Percentiles rank a stretch among this genome's conserved stretches.
Evolutionary conservation across 2,797 vertebrate species (phyloP).

Genomic region (Melanotaenia nigrans): DNA sequence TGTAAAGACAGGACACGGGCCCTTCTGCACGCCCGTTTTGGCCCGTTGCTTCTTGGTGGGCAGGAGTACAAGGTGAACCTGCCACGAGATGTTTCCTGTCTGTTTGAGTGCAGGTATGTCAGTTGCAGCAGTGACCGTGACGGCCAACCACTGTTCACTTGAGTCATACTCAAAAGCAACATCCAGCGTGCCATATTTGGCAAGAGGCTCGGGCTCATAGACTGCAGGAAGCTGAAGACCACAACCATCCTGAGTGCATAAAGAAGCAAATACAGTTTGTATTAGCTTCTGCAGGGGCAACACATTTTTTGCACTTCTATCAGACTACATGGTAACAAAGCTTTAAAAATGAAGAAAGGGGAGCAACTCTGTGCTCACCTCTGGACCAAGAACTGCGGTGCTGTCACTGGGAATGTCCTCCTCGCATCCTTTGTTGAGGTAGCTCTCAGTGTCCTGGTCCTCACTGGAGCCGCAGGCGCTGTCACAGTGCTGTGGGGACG

Average conservation of each 20-base stretch:
- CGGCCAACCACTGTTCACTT: slow-evolving; percentile 92
- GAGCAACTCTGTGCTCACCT: slow-evolving; percentile 78
- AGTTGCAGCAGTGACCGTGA: slow-evolving; percentile 97
- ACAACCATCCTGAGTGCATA: slow-evolving; percentile 80
- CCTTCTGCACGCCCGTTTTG: slow-evolving; percentile 95
- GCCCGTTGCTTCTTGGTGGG: slow-evolving; percentile 97
- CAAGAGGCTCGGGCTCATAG: slow-evolving; percentile 94
- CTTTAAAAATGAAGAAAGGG: slow-evolving; percentile 5
- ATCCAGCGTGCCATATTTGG: slow-evolving; percentile 96
- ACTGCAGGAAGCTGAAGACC: slow-evolving; percentile 89
- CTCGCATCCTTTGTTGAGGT: slow-evolving; percentile 92
- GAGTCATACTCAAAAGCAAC: slow-evolving; percentile 98
- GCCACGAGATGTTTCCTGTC: slow-evolving; percentile 95
- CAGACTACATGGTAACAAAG: background rate
- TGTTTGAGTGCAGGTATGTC: slow-evolving; percentile 94
- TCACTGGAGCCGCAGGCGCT: slow-evolving; percentile 88
- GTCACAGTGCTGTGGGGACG: slow-evolving; percentile 82
- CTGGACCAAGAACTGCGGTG: slow-evolving; percentile 92
- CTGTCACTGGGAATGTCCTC: slow-evolving; percentile 97
- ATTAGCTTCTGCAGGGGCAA: background rate
- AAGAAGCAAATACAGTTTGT: background rate
- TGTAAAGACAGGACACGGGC: slow-evolving; percentile 96
- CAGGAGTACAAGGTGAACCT: slow-evolving; percentile 97
- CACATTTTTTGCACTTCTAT: background rate
- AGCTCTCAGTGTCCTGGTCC: slow-evolving; percentile 91